These are phyloP conservation scores for Cryptocephalus moraei DNA, from an alignment of 2,888 invertebrate species.

Conservation along the genomic window DNA sequence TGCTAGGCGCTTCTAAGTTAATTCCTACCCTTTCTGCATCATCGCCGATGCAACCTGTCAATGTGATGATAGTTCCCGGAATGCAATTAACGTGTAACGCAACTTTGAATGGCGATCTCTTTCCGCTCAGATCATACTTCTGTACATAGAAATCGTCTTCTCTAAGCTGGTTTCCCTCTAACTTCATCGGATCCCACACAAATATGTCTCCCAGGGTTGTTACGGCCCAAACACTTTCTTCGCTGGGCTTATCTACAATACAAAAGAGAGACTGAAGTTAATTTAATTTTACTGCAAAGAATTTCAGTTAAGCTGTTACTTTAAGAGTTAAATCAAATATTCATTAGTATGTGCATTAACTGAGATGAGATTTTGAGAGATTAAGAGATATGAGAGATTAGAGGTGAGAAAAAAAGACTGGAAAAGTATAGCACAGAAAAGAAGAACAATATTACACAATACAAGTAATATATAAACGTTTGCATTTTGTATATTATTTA, in stretches of 20 bases:
- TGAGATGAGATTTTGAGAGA: too few species aligned
- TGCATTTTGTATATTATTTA: too few species aligned
- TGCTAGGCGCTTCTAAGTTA: constrained; percentile 56
- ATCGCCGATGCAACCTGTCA: constrained; percentile 65
- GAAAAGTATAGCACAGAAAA: too few species aligned
- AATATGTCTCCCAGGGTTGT: constrained; percentile 73
- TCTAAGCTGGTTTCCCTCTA: constrained; percentile 44
- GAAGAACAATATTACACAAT: too few species aligned
- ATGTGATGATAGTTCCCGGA: constrained; percentile 56
- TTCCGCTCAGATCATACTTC: constrained; percentile 61
- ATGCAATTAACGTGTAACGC: constrained; percentile 53
- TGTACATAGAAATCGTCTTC: constrained; percentile 47
- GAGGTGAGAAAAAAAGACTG: too few species aligned
- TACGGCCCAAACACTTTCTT: constrained; percentile 67
- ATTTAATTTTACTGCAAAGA: background rate
- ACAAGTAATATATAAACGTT: too few species aligned
- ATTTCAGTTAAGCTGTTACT: too few species aligned
- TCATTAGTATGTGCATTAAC: too few species aligned
- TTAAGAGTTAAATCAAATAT: too few species aligned
- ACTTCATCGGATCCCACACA: constrained; percentile 63
- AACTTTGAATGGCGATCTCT: constrained; percentile 36
- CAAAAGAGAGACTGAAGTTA: background rate
- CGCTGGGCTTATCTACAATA: constrained; percentile 51
- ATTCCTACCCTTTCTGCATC: constrained; percentile 62
- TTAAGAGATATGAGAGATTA: too few species aligned